Evolutionary conservation across 2,113 vertebrate species (phyloP).

Genomic region (Antechinus flavipes): DNA sequence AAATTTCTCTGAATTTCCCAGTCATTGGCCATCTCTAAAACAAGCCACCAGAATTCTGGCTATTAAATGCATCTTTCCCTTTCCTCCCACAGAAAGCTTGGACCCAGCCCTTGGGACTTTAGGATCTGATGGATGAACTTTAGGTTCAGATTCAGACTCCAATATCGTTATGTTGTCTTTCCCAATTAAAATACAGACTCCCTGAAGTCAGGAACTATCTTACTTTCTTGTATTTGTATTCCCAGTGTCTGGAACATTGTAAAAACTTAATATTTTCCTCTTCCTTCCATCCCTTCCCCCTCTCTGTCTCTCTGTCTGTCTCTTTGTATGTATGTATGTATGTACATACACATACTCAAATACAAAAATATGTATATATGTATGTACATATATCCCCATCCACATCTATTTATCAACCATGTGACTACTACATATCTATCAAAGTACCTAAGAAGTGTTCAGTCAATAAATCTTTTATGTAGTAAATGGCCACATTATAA

Average conservation of each 20-base stretch:
- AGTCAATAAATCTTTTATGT: not conserved
- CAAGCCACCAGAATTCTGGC: not conserved
- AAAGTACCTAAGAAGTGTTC: not conserved
- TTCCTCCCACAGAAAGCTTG: not conserved
- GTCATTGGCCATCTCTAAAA: not conserved
- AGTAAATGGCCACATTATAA: not conserved
- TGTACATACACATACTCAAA: too few relatives aligned
- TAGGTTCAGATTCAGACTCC: too few relatives aligned
- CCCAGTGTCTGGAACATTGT: not conserved
- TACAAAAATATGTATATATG: too few relatives aligned
- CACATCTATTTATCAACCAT: not conserved
- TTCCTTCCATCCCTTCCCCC: too few relatives aligned
- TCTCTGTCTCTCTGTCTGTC: not conserved
- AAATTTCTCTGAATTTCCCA: constrained; percentile 1
- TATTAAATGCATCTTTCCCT: not conserved
- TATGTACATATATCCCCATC: not conserved
- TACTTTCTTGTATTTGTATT: not conserved
- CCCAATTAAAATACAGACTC: not conserved
- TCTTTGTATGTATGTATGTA: too few relatives aligned
- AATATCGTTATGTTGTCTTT: not conserved
- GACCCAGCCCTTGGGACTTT: not conserved
- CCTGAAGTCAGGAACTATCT: not conserved
- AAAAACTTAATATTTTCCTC: not conserved
- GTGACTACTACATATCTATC: not conserved
- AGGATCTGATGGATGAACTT: not conserved